These are phyloP conservation scores for Hybos culiciformis DNA, from an alignment of 2,888 invertebrate genomes.

Conservation along the genomic window DNA sequence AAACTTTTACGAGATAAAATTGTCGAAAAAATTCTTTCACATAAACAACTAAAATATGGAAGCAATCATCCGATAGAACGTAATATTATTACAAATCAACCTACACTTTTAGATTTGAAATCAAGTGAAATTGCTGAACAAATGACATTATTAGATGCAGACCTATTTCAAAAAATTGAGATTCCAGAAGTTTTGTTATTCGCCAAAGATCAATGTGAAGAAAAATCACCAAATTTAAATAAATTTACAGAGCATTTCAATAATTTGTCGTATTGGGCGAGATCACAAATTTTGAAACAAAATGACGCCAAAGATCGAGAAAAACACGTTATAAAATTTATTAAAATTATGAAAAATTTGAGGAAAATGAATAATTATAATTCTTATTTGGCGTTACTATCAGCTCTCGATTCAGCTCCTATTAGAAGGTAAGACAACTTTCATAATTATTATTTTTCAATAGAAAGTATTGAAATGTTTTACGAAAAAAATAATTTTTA, in stretches of 20 bases:
- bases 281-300: constrained; percentile 83
- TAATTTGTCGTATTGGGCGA: constrained; percentile 97
- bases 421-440: constrained; percentile 44
- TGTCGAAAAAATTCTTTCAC: constrained; percentile 59
- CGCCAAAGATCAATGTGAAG: constrained; percentile 96
- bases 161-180: constrained; percentile 90
- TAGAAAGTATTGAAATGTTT: not conserved
- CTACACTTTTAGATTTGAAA: constrained; percentile 79
- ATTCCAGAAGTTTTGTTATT: constrained; percentile 94
- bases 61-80: constrained; percentile 38
- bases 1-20: constrained; percentile 80
- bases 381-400: constrained; percentile 90
- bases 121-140: constrained; percentile 93
- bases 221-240: constrained; percentile 90
- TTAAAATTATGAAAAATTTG: constrained; percentile 96
- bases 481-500: not conserved
- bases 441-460: not conserved
- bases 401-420: constrained; percentile 94
- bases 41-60: constrained; percentile 15
- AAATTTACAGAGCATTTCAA: constrained; percentile 98
- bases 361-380: constrained; percentile 97
- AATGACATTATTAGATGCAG: constrained; percentile 92
- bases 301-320: constrained; percentile 91
- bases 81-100: constrained; percentile 42
- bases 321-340: constrained; percentile 85